A percentile compares a stretch with the other conserved stretches of the same genome.
Conservation (phyloP, 2,113 vertebrate species). For the Sturnus vulgaris region DNA sequence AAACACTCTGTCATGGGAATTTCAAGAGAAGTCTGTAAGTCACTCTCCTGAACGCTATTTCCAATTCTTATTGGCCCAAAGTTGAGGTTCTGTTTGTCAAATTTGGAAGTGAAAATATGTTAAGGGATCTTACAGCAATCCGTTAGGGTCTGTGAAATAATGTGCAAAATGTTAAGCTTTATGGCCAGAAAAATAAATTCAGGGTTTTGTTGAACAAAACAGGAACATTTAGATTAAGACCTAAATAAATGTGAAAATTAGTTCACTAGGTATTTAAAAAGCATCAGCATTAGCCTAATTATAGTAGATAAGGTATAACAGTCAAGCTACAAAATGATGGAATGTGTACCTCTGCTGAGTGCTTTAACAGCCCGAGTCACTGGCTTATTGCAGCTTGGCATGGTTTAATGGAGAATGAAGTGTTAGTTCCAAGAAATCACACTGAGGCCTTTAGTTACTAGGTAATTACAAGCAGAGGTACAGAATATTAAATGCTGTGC, state of each 20-base stretch:
- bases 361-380: background rate
- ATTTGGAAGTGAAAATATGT: background rate
- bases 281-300: background rate
- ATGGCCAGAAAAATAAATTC: background rate
- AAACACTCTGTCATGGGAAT: background rate
- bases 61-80: background rate
- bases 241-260: background rate
- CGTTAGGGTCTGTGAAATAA: background rate
- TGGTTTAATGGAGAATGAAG: background rate
- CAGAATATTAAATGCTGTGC: conserved; percentile 15
- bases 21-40: background rate
- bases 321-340: background rate
- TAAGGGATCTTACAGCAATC: background rate
- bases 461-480: conserved; percentile 16
- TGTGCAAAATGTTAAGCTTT: background rate
- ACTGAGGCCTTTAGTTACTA: background rate
- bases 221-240: background rate
- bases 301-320: background rate
- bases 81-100: background rate
- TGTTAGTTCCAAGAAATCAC: conserved; percentile 8
- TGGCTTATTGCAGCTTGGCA: background rate
- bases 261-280: background rate
- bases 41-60: background rate
- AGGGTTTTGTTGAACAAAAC: background rate
- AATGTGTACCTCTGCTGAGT: background rate